Evolutionary conservation across 1,140 invertebrate species (phyloP).

Genomic region (Drosophila sulfurigaster): DNA sequence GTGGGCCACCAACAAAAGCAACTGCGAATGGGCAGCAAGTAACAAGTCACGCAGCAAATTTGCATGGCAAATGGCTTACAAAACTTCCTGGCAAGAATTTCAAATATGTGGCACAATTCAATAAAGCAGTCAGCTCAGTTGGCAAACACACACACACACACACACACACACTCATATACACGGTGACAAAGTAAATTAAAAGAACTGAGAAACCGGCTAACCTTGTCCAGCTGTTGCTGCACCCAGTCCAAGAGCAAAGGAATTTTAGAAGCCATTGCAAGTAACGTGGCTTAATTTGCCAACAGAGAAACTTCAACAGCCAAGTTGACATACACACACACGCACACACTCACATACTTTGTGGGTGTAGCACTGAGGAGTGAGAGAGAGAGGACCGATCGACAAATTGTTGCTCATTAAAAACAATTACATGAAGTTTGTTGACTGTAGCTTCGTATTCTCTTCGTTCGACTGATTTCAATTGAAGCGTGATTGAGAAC

Average conservation of each 20-base stretch:
- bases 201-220: conserved; percentile 69
- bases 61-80: conserved; percentile 66
- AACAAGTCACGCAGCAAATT: conserved; percentile 73
- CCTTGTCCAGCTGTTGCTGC: conserved; percentile 74
- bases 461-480: conserved; percentile 50
- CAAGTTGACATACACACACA: conserved; percentile 57
- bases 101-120: conserved; percentile 79
- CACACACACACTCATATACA: conserved; percentile 6
- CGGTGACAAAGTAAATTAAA: conserved; percentile 24
- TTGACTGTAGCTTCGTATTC: conserved; percentile 20
- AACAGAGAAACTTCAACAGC: conserved; percentile 34
- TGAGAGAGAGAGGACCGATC: conserved; percentile 2
- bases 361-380: conserved; percentile 42
- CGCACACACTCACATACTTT: conserved; percentile 28
- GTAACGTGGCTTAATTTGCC: conserved; percentile 74
- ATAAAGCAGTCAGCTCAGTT: conserved; percentile 57
- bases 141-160: conserved; percentile 21
- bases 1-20: conserved; percentile 27
- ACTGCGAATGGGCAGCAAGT: conserved; percentile 25
- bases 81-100: conserved; percentile 75
- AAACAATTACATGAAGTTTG: conserved; percentile 68
- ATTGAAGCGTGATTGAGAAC: conserved; percentile 55
- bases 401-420: conserved; percentile 63
- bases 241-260: conserved; percentile 69
- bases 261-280: conserved; percentile 73